These are phyloP conservation scores for Pristionchus mayeri DNA, from an alignment of 2,888 invertebrate species.

Conservation along the genomic window DNA sequence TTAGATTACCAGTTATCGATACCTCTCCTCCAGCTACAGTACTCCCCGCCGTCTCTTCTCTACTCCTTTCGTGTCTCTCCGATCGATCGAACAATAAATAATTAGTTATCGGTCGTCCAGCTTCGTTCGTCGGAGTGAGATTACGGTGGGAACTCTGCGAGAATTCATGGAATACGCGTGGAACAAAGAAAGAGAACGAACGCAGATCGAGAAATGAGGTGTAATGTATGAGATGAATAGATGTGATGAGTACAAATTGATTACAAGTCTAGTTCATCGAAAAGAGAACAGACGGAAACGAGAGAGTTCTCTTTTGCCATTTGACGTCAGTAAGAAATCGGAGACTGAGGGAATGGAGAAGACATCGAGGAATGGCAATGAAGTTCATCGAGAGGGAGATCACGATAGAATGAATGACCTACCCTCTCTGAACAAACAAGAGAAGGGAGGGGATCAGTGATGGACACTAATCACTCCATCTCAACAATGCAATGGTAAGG, in stretches of 20 bases:
- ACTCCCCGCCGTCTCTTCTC: slow-evolving; percentile 16
- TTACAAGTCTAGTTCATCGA: background rate
- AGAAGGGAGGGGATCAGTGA: background rate
- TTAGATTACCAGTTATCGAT: slow-evolving; percentile 11
- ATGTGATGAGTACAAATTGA: background rate
- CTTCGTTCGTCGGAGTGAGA: slow-evolving; percentile 28
- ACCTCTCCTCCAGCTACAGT: slow-evolving; percentile 21
- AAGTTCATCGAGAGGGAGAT: background rate
- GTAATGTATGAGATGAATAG: background rate
- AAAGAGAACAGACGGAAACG: background rate
- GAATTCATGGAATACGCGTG: background rate
- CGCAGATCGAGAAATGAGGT: background rate
- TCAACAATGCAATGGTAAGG: background rate
- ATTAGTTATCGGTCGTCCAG: background rate
- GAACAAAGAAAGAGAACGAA: background rate
- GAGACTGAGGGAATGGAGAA: background rate
- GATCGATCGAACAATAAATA: slow-evolving; percentile 31
- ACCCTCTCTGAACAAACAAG: background rate
- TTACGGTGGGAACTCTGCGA: background rate
- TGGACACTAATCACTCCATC: slow-evolving; percentile 1
- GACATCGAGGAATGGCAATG: background rate
- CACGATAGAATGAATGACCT: background rate
- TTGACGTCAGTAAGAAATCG: slow-evolving; percentile 27
- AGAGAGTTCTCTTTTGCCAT: slow-evolving; percentile 3
- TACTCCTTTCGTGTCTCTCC: slow-evolving; percentile 11